Evolutionary conservation across 2,888 invertebrate species (phyloP).

Genomic region (Nasonovia ribisnigri): DNA sequence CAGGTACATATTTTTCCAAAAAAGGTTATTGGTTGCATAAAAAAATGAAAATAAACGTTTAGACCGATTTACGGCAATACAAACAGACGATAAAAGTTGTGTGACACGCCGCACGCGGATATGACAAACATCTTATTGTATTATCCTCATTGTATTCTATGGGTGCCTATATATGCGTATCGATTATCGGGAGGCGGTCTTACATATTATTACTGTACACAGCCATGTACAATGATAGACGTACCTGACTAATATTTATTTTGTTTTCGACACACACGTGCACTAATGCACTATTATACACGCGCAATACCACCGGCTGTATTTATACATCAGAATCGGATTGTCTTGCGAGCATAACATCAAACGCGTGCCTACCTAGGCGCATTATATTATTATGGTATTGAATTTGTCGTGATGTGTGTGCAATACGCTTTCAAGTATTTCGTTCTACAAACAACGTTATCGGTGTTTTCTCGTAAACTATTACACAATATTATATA

Average conservation of each 20-base stretch:
- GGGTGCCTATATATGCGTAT: too few species aligned
- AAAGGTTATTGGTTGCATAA: background rate
- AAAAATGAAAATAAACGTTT: background rate
- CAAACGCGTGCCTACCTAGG: too few species aligned
- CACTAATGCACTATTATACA: background rate
- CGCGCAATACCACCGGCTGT: background rate
- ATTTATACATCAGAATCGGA: background rate
- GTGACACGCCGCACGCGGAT: background rate
- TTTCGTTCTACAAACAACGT: background rate
- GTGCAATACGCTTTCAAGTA: background rate
- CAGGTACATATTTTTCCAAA: background rate
- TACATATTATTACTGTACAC: background rate
- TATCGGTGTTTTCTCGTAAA: background rate
- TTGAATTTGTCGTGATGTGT: background rate
- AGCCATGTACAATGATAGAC: too few species aligned
- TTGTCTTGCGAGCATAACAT: background rate
- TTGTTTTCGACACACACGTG: background rate
- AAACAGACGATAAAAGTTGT: background rate
- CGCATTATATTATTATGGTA: background rate
- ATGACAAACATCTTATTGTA: too few species aligned
- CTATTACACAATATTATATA: background rate
- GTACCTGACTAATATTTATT: background rate
- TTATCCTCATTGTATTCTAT: too few species aligned
- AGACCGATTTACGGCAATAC: background rate
- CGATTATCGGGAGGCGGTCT: background rate